Base-by-base conservation (phyloP, 64 coral and sea anemone genomes). In the Montipora efflorescens region DNA sequence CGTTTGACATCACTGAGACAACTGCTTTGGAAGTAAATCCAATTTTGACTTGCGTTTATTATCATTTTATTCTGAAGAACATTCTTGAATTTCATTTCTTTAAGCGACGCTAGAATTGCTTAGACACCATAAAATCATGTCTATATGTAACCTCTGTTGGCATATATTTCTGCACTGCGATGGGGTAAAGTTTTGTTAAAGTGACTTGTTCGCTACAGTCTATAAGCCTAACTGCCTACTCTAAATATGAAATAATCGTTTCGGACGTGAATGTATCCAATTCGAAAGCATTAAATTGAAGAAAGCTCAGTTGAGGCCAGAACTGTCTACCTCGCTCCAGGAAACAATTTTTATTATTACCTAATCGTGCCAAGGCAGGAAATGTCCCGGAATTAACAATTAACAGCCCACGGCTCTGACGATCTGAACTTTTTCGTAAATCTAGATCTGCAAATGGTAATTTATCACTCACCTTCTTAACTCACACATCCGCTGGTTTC, bases 261-360 rank as follows among this genome's bases (percentile, higher is more conserved):
- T 82, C n/a, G 20, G 9, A 4, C 8, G 82, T 64, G 4, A 72
- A 71, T 86, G 46, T 9, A 66, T 71, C 14, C 46, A 59, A 84
- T 68, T 84, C 82, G 82, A 86, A 86, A 86, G 59, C 48, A 23
- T 71, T n/a, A 71, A 20, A 23, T 12, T 19, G 66, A 19, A 72
- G 62, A 1, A 49, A 18, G 7, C 45, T 4, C 16, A 61, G 16
- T n/a, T 5, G n/a, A 84, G 67, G 36, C 18, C 16, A 25, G 36
- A 36, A 45, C 59, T 47, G 28, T 46, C 43, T 36, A 28, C 43
- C 43, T 36, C 9, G 0, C 16, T 45, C 50, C 22, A 57, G 79
- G 81, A 84, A 84, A 84, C 67, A 84, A 84, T 84, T 84, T 67
- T 14, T 59, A 46, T 36, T 47, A 13, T 8, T 59, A 6, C 3